Conservation (phyloP, 1,140 invertebrate species). For the Trichogramma pretiosum region DNA sequence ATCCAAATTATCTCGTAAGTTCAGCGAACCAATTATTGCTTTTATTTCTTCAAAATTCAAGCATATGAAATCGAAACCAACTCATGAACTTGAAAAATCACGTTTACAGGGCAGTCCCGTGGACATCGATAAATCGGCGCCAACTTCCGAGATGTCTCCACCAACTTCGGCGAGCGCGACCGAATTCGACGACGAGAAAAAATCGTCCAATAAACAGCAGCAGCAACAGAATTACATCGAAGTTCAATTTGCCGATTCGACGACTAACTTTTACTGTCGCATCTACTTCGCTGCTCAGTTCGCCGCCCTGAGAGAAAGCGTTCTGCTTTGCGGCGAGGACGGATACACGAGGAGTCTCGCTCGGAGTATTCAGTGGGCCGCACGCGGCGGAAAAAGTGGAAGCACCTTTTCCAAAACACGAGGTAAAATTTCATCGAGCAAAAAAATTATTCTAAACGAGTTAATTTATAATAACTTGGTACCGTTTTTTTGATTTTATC, state of each 20-base stretch:
- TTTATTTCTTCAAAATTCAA: no score
- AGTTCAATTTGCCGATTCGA: conserved; percentile 65
- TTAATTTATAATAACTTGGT: conserved; percentile 10
- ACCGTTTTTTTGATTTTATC: background rate
- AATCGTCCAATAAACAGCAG: conserved; percentile 30
- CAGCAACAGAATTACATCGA: conserved; percentile 58
- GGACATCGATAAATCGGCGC: conserved; percentile 31
- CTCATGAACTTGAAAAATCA: no score
- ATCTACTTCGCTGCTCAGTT: conserved; percentile 84
- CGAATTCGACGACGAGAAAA: conserved; percentile 38
- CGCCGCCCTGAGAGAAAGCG: conserved; percentile 58
- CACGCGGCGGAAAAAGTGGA: conserved; percentile 92
- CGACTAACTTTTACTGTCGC: conserved; percentile 73
- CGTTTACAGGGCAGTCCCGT: conserved; percentile 29
- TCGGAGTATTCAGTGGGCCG: conserved; percentile 86
- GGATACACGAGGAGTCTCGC: conserved; percentile 76
- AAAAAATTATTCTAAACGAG: no score
- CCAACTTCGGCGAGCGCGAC: background rate
- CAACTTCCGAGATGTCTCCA: background rate
- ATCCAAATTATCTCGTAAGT: conserved; percentile 19
- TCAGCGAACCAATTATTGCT: no score
- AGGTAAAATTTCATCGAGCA: conserved; percentile 53
- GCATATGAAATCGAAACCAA: no score
- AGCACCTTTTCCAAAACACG: conserved; percentile 91
- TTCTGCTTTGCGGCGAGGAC: conserved; percentile 66